Evolutionary conservation across 2,113 vertebrate genomes (phyloP), one percentile per base, ranked within the genome.

Genomic region (Garra rufa): DNA sequence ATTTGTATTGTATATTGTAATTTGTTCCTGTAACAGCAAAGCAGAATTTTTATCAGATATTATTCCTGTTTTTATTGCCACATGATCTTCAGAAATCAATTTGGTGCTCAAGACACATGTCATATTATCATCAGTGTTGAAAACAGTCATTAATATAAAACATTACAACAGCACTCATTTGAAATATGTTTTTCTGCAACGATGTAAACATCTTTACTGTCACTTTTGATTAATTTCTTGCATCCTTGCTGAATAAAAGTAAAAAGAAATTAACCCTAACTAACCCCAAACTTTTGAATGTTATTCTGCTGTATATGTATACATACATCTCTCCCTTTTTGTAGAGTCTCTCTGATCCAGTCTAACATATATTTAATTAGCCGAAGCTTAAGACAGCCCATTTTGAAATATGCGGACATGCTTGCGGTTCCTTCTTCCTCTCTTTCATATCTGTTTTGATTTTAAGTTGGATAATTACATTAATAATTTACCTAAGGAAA

Each of bases 401-500:
- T 83, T 85, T 70, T 81, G 13, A 76, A 78, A 63, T n/a, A 55
- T 55, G 48, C 34, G 19, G 10, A 41, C 6, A 9, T 26, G 57
- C 57, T 44, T 59, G 84, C 34, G 46, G n/a, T 82, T 82, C 38
- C 38, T 61, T 34, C 78, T 55, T 34, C 75, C 57, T 70, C 41
- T 59, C 74, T 83, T 83, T 85, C 57, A 79, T 84, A 50, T 76
- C 48, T 81, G 24, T 61, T 79, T 85, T 86, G 73, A 82, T 87
- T 84, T 86, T 44, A 30, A 84, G 52, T 85, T 86, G 81, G 89
- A 85, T 83, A 88, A 89, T 81, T 38, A 28, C 83, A 88, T 92
- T 88, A 91, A 91, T 92, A 82, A 89, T 79, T 30, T 86, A 76
- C 4, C 46, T 85, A 48, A 17, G 85, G 71, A 85, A 82, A 85